These are phyloP conservation scores for Drosophila parthenogenetica DNA, from an alignment of 2,888 invertebrate genomes.

Conservation along the genomic window DNA sequence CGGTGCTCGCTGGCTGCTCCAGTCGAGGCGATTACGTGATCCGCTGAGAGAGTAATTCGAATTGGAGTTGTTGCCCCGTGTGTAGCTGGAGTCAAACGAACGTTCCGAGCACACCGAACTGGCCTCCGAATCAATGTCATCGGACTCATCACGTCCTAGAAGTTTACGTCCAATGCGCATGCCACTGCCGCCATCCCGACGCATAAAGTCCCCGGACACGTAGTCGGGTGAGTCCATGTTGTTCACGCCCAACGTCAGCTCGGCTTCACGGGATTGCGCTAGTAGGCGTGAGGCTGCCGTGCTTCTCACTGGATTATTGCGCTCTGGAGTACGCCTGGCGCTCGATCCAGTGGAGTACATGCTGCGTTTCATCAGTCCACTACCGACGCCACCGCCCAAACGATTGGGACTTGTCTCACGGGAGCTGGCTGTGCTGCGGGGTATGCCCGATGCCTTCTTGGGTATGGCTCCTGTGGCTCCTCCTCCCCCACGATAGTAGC, in stretches of 20 bases:
- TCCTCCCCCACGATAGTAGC: slow-evolving; percentile 77
- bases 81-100: slow-evolving; percentile 91
- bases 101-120: slow-evolving; percentile 98
- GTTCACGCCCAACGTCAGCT: slow-evolving; percentile 90
- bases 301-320: slow-evolving; percentile 87
- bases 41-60: slow-evolving; percentile 95
- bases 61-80: slow-evolving; percentile 92
- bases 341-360: slow-evolving; percentile 76
- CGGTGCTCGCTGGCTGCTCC: slow-evolving; percentile 86
- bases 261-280: slow-evolving; percentile 94
- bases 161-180: slow-evolving; percentile 87
- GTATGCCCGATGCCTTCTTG: slow-evolving; percentile 89
- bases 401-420: slow-evolving; percentile 89
- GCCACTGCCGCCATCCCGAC: slow-evolving; percentile 86
- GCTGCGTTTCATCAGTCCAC: slow-evolving; percentile 84
- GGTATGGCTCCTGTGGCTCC: slow-evolving; percentile 86
- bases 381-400: slow-evolving; percentile 68
- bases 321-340: slow-evolving; percentile 84
- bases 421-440: slow-evolving; percentile 89
- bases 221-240: slow-evolving; percentile 56
- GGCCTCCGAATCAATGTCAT: slow-evolving; percentile 92
- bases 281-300: slow-evolving; percentile 93
- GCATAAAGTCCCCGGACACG: slow-evolving; percentile 73
- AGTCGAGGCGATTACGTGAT: slow-evolving; percentile 91
- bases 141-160: slow-evolving; percentile 90